phyloP scores from a whole-genome alignment of 1,140 invertebrate species.

The Lamellibrachia luymesi region DNA sequence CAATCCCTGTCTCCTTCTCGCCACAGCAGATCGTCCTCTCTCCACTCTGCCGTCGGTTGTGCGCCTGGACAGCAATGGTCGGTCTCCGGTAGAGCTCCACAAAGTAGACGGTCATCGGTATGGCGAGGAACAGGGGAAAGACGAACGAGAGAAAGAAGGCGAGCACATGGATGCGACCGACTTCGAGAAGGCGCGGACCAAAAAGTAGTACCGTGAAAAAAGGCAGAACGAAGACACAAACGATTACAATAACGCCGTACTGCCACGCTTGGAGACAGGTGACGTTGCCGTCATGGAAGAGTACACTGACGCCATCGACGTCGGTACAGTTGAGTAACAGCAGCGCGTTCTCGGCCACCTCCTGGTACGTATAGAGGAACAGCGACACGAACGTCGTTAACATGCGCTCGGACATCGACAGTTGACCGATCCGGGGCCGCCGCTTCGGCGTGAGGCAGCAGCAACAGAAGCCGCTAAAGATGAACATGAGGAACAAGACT shows the following conservation, averaged over 20 bases:
- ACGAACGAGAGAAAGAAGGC: constrained; percentile 4
- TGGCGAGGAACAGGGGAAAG: not conserved
- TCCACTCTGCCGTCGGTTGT: not conserved
- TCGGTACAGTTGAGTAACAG: constrained; percentile 7
- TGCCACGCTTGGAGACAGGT: constrained; percentile 14
- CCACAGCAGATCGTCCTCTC: not conserved
- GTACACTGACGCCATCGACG: not conserved
- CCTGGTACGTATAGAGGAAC: constrained; percentile 21
- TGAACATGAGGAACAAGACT: not conserved
- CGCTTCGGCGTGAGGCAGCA: not conserved
- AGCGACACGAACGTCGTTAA: not conserved
- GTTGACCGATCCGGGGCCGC: not conserved
- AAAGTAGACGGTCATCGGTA: constrained; percentile 2
- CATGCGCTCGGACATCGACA: not conserved
- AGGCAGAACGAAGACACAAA: not conserved
- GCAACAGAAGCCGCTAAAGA: not conserved
- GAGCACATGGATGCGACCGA: not conserved
- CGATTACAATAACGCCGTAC: not conserved
- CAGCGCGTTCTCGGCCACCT: not conserved
- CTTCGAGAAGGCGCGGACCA: constrained; percentile 1
- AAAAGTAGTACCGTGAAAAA: constrained; percentile 13
- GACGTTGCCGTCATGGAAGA: constrained; percentile 16
- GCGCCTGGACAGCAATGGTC: not conserved
- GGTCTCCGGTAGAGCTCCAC: not conserved
- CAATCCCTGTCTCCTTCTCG: not conserved